Evolutionary conservation across 2,888 invertebrate species (phyloP).

Genomic region (Lycaena phlaeas): DNA sequence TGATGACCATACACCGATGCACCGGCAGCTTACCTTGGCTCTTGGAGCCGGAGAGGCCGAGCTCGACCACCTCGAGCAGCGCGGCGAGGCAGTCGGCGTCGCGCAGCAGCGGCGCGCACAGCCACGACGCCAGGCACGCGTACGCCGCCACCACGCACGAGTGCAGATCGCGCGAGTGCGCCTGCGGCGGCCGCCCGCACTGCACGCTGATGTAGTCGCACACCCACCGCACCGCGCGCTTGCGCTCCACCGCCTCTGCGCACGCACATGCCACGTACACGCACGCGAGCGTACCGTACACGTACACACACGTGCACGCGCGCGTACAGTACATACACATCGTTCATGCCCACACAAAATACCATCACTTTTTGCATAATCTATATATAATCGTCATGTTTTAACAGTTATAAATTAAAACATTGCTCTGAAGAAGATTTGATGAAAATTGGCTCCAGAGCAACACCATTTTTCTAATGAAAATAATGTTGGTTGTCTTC

Average conservation of each 20-base stretch:
- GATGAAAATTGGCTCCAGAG: too few relatives aligned
- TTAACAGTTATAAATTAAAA: neutral
- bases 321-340: neutral
- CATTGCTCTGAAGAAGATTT: too few relatives aligned
- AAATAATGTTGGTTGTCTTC: too few relatives aligned
- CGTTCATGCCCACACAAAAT: neutral
- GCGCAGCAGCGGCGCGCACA: slow-evolving; percentile 90
- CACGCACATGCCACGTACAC: neutral
- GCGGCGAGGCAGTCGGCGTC: slow-evolving; percentile 94
- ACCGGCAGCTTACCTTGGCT: slow-evolving; percentile 78
- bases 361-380: too few relatives aligned
- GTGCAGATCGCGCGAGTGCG: slow-evolving; percentile 94
- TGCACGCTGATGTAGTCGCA: slow-evolving; percentile 98
- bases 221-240: slow-evolving; percentile 95
- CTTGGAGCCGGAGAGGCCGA: slow-evolving; percentile 97
- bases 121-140: slow-evolving; percentile 92
- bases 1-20: too few relatives aligned
- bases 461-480: too few relatives aligned
- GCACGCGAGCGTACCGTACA: too few relatives aligned
- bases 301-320: neutral
- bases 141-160: slow-evolving; percentile 95
- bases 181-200: slow-evolving; percentile 94
- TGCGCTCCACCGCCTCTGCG: slow-evolving; percentile 89
- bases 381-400: too few relatives aligned
- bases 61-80: slow-evolving; percentile 95